Evolutionary conservation across 2,888 invertebrate genomes (phyloP).

Genomic region (Odontothrips loti): DNA sequence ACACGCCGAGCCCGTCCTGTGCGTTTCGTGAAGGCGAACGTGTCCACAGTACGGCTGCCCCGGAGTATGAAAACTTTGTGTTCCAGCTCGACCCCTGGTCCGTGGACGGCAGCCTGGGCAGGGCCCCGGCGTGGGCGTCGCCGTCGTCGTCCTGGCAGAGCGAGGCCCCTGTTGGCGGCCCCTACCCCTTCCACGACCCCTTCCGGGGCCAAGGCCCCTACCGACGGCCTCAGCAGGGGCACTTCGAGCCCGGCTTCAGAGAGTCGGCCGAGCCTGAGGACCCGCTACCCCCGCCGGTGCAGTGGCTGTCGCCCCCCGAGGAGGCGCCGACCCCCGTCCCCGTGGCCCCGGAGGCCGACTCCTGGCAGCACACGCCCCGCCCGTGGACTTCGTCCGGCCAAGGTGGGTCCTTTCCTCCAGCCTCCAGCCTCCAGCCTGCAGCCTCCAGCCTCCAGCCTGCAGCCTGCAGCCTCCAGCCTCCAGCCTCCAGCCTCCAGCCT

Average conservation of each 20-base stretch:
- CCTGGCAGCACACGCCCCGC: not conserved
- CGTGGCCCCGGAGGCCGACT: not conserved
- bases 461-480: no score
- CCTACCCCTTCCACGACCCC: not conserved
- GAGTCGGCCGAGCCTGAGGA: not conserved
- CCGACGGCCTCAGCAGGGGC: not conserved
- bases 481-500: no score
- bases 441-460: no score
- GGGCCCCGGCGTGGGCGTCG: no score
- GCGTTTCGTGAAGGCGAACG: no score
- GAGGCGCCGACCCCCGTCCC: not conserved
- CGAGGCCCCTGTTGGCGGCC: no score
- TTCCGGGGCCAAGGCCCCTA: not conserved
- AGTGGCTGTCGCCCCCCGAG: slow-evolving; percentile 2
- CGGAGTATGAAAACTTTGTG: no score
- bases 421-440: no score
- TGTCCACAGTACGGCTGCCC: no score
- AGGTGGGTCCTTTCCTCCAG: not conserved
- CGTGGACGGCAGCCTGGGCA: not conserved
- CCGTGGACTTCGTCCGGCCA: not conserved
- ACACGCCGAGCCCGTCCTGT: no score
- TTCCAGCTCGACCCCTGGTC: not conserved
- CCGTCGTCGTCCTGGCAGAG: not conserved
- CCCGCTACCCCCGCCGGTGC: not conserved
- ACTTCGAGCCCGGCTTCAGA: slow-evolving; percentile 18